A percentile compares a stretch with the other conserved stretches of the same genome.
phyloP scores from a whole-genome alignment of 2,888 invertebrate genomes.

The Meganola albula region DNA sequence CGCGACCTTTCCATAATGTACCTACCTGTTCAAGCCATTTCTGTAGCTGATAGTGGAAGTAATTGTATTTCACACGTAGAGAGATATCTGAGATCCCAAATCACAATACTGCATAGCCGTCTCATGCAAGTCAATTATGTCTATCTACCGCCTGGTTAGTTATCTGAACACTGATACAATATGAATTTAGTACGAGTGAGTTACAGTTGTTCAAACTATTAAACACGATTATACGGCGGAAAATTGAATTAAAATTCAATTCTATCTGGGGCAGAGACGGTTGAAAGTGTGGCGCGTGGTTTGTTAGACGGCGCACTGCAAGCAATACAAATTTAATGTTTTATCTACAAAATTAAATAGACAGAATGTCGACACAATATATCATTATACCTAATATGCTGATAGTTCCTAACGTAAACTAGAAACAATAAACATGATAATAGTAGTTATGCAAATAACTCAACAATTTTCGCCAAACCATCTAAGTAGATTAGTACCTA shows the following conservation, averaged over 20 bases:
- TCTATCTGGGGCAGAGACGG: constrained; percentile 33
- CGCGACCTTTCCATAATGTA: too few relatives aligned
- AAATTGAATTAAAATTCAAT: constrained; percentile 60
- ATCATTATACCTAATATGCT: too few relatives aligned
- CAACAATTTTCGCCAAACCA: too few relatives aligned
- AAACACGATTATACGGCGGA: constrained; percentile 52
- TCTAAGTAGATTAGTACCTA: too few relatives aligned
- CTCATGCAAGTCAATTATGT: constrained; percentile 73
- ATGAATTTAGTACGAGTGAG: constrained; percentile 56
- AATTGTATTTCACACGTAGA: constrained; percentile 33
- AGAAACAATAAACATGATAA: too few relatives aligned
- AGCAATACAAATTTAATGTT: constrained; percentile 20
- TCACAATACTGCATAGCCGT: constrained; percentile 68
- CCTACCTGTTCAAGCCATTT: too few relatives aligned
- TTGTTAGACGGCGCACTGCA: constrained; percentile 17
- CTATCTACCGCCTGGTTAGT: constrained; percentile 68
- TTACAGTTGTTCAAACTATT: constrained; percentile 54
- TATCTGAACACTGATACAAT: constrained; percentile 61
- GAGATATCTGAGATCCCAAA: constrained; percentile 47
- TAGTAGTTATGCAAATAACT: too few relatives aligned
- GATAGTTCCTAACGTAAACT: too few relatives aligned
- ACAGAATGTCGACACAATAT: constrained; percentile 16
- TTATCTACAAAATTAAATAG: constrained; percentile 27
- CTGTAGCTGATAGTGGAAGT: constrained; percentile 28
- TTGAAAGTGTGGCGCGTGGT: constrained; percentile 28